Evolutionary conservation across 2,113 vertebrate genomes (phyloP).

Genomic region (Columbina picui): DNA sequence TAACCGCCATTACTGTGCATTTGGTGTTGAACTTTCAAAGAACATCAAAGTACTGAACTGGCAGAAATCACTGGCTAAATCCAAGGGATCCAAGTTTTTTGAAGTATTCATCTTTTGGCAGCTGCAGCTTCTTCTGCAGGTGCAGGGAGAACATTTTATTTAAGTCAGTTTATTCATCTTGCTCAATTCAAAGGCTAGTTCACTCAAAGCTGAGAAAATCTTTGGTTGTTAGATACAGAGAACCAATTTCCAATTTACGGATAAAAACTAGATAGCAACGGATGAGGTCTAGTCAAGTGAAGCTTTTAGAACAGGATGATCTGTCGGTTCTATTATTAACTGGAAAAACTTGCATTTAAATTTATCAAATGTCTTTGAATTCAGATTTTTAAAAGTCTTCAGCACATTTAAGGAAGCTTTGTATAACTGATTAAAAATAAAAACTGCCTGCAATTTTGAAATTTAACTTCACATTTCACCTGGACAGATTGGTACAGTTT

Average conservation of each 20-base stretch:
- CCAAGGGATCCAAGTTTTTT: constrained; percentile 13
- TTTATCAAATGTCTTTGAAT: constrained; percentile 1
- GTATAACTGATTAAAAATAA: background rate
- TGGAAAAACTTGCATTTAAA: background rate
- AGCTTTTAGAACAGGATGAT: background rate
- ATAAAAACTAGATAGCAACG: background rate
- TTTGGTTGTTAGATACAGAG: constrained; percentile 10
- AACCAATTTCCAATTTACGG: constrained; percentile 13
- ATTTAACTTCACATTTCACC: background rate
- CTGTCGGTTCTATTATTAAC: background rate
- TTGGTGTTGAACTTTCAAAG: constrained; percentile 40
- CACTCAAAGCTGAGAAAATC: constrained; percentile 42
- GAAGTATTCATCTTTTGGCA: constrained; percentile 56
- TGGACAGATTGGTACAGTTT: background rate
- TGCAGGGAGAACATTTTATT: constrained; percentile 43
- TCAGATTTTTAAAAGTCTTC: background rate
- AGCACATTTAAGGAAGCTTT: background rate
- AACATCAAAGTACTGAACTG: constrained; percentile 43
- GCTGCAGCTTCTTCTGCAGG: constrained; percentile 61
- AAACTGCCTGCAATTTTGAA: background rate
- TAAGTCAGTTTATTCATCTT: constrained; percentile 38
- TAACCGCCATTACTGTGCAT: background rate
- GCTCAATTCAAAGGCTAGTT: constrained; percentile 53
- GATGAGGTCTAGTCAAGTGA: constrained; percentile 1
- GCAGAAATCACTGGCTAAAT: constrained; percentile 4